Percentiles rank a stretch among this genome's conserved stretches.
Conservation (phyloP, 1,140 invertebrate species). For the Drosophila yakuba region DNA sequence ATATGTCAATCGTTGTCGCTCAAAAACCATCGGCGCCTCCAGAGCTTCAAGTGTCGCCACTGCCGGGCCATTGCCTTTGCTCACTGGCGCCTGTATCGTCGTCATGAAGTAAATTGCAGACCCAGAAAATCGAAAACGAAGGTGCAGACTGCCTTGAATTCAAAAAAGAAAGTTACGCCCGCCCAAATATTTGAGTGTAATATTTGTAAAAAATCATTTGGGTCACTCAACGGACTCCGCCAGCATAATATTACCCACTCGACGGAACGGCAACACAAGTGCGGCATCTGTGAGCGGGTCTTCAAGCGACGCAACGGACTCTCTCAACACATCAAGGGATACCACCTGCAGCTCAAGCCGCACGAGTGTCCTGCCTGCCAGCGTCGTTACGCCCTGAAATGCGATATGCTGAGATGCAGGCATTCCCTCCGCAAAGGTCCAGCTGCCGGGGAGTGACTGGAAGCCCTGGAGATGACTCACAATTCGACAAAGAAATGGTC, state of each 20-base stretch:
- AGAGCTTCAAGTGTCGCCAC: constrained; percentile 76
- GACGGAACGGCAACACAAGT: constrained; percentile 70
- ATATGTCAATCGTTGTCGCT: constrained; percentile 73
- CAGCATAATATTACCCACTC: constrained; percentile 80
- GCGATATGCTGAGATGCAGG: constrained; percentile 81
- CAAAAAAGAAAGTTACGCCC: constrained; percentile 11
- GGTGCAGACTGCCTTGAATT: neutral
- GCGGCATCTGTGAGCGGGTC: constrained; percentile 66
- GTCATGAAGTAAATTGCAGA: constrained; percentile 68
- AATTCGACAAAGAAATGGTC: neutral
- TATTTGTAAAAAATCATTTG: constrained; percentile 66
- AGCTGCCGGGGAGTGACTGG: neutral
- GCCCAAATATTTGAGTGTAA: constrained; percentile 42
- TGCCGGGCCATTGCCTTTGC: constrained; percentile 69
- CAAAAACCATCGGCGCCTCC: constrained; percentile 54
- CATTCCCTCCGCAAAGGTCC: constrained; percentile 61
- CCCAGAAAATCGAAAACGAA: constrained; percentile 26
- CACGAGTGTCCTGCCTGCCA: constrained; percentile 74
- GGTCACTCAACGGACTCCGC: constrained; percentile 63
- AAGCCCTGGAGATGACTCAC: neutral
- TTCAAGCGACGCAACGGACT: constrained; percentile 79
- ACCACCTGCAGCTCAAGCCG: constrained; percentile 78
- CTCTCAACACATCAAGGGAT: constrained; percentile 78
- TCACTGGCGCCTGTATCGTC: constrained; percentile 75
- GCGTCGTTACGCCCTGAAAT: constrained; percentile 78